A percentile compares a stretch with the other conserved stretches of the same genome.
Evolutionary conservation across 1,140 invertebrate genomes (phyloP).

Genomic region (Drosophila burlai): DNA sequence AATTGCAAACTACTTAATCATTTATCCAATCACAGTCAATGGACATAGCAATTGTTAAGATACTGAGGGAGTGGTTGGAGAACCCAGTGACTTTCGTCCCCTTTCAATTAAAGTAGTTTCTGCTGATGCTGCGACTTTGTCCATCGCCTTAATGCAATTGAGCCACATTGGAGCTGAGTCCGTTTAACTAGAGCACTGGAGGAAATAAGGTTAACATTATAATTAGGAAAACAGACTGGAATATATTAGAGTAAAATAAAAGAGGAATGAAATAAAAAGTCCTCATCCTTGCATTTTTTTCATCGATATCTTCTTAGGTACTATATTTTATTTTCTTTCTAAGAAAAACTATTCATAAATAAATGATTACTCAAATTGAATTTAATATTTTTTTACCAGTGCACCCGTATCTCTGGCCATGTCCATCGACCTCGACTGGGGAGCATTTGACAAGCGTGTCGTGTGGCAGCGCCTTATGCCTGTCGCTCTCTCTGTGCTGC

Average conservation of each 20-base stretch:
- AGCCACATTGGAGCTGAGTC: constrained; percentile 16
- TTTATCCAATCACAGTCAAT: constrained; percentile 54
- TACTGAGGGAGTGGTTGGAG: not conserved
- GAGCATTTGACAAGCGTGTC: constrained; percentile 70
- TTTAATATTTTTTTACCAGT: not conserved
- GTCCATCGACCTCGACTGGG: constrained; percentile 50
- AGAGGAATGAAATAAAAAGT: not conserved
- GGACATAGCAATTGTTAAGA: constrained; percentile 30
- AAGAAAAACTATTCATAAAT: not conserved
- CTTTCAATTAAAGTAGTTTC: constrained; percentile 66
- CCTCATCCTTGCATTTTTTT: too few relatives aligned
- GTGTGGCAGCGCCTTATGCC: constrained; percentile 60
- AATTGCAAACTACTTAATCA: constrained; percentile 63
- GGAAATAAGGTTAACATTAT: not conserved
- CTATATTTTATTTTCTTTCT: too few relatives aligned
- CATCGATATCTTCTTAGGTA: not conserved
- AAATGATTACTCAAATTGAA: not conserved
- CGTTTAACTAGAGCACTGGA: constrained; percentile 2
- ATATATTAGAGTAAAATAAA: too few relatives aligned
- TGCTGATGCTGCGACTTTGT: constrained; percentile 43
- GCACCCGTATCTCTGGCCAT: constrained; percentile 14
- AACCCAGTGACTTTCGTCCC: constrained; percentile 3
- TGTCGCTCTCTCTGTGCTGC: constrained; percentile 57
- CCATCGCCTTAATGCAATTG: constrained; percentile 52
- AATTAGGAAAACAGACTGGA: too few relatives aligned